Evolutionary conservation across 2,888 invertebrate species (phyloP), one percentile per base, ranked within the genome.

Genomic region (Timema podura): DNA sequence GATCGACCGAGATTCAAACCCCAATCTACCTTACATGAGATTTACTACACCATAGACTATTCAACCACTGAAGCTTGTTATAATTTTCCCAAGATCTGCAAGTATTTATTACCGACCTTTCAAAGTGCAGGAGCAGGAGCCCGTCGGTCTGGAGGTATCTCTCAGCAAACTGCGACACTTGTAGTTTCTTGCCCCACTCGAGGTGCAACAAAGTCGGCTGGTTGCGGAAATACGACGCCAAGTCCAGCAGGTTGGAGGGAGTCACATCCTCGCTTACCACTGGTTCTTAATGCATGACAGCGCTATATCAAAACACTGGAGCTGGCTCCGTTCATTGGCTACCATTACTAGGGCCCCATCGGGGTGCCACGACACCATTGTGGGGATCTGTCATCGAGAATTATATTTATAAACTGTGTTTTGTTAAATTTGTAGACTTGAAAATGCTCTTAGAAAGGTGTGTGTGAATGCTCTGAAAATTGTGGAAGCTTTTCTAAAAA

Each of bases 241-340:
- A 80, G 77, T 91, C 90, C 7, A 91, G 80, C 65, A 90, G 81
- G 76, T 84, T 86, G 0, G 85, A 81, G 2, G 88, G 86, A 11
- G 84, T 84, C 11, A 85, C 82, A 76, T 90, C 89, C 79, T 91
- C 91, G 70, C 85, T 86, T 47, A 88, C 80, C 67, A 91, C 78
- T 91, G 90, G 75, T 87, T 85, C 75, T 86, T 87, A 65, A 92
- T 81, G 70, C 87, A 86, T 45, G 87, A 85, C 71, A 92, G 81
- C 5, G 91, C 88, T 74, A 89, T 83, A 78, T 93, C 92, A 78
- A 88, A 91, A 78, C 90, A 89, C 80, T 92, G 90, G 71, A 92
- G 82, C 77, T 91, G 90, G 6, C 91, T 90, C 73, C 87, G 84
- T 76, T 89, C 88, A 78, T 91, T 91, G 51, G 87, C 86, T 45